phyloP scores from a whole-genome alignment of 2,113 vertebrate genomes.

The Piprites chloris region DNA sequence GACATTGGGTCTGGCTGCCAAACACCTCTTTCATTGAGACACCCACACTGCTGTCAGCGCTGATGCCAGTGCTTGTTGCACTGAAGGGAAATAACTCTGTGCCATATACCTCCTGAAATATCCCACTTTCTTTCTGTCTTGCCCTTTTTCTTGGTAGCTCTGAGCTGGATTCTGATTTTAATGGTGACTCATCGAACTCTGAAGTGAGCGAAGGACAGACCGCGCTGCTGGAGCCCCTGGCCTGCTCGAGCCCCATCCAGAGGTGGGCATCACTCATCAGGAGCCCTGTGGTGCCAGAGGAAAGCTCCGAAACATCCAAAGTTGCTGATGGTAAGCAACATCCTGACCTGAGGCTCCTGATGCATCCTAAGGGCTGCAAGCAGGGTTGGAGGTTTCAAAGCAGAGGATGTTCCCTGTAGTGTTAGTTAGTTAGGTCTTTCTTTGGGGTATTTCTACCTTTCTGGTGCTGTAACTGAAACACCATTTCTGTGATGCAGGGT shows the following conservation, averaged over 20 bases:
- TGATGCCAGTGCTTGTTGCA: not conserved
- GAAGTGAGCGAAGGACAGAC: not conserved
- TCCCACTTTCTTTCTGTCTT: not conserved
- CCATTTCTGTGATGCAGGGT: not conserved
- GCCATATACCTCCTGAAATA: not conserved
- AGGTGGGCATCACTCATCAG: not conserved
- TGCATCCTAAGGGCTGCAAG: not conserved
- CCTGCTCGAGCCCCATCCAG: not conserved
- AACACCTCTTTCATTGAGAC: not conserved
- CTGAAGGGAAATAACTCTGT: not conserved
- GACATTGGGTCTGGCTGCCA: not conserved
- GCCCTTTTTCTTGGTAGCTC: slow-evolving; percentile 30
- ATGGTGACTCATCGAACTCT: rapidly evolving
- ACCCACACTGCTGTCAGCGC: not conserved
- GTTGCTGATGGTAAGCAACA: slow-evolving; percentile 41
- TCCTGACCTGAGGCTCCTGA: not conserved
- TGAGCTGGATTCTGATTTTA: slow-evolving; percentile 58
- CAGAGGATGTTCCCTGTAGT: rapidly evolving
- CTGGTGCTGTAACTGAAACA: not conserved
- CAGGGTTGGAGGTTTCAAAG: not conserved
- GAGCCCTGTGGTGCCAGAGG: not conserved
- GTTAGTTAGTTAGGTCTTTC: not conserved
- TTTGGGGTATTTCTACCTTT: not conserved
- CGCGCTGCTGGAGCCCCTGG: rapidly evolving
- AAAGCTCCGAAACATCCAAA: not conserved